These are phyloP conservation scores for Himantopus leucocephalus DNA, from an alignment of 2,113 vertebrate species.

Conservation along the genomic window DNA sequence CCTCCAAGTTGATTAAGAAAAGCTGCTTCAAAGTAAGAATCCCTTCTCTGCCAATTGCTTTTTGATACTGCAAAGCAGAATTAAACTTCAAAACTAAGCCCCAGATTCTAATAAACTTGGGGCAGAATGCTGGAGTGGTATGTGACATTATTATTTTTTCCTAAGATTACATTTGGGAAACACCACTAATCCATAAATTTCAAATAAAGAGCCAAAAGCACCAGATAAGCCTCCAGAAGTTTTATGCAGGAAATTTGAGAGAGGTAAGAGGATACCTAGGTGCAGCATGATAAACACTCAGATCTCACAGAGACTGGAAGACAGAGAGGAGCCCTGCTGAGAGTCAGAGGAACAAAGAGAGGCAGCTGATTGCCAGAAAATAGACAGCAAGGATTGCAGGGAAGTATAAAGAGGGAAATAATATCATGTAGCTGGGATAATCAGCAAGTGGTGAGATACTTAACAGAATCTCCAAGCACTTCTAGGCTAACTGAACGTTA, in stretches of 20 bases:
- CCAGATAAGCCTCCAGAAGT: not conserved
- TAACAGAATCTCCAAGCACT: not conserved
- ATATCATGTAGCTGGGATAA: not conserved
- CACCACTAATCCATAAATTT: not conserved
- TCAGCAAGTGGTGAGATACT: not conserved
- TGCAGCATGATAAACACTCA: not conserved
- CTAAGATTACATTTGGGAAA: not conserved
- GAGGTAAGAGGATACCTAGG: not conserved
- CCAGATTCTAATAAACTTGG: not conserved
- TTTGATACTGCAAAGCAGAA: conserved; percentile 3
- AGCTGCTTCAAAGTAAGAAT: not conserved
- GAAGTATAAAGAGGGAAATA: not conserved
- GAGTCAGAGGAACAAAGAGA: not conserved
- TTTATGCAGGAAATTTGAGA: not conserved
- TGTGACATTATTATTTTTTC: not conserved
- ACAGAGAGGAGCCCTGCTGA: not conserved
- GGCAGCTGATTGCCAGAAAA: conserved; percentile 1
- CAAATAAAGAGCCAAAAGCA: conserved; percentile 1
- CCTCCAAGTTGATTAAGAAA: conserved; percentile 16
- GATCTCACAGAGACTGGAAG: not conserved
- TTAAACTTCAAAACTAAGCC: not conserved
- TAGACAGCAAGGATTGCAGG: not conserved
- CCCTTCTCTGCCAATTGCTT: not conserved
- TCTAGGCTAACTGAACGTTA: not conserved
- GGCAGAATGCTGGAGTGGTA: not conserved